These are phyloP conservation scores for Drosophila mayri DNA, from an alignment of 1,140 invertebrate genomes.

Conservation along the genomic window DNA sequence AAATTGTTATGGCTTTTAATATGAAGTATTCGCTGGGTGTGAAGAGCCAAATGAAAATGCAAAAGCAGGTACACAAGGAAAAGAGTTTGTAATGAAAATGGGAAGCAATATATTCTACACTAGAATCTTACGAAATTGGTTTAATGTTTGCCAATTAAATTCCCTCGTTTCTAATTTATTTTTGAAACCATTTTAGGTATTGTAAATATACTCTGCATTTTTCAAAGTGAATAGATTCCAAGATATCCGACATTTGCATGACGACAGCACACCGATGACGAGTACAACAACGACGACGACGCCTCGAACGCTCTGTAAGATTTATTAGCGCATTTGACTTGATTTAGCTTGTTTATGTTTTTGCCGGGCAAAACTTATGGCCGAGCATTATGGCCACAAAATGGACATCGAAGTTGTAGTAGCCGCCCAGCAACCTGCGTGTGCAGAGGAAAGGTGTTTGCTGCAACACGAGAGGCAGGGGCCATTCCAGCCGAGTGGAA, in stretches of 20 bases:
- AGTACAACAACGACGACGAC: conserved; percentile 44
- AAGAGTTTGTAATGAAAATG: not conserved
- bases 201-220: not conserved
- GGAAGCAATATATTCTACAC: not conserved
- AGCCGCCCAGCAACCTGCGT: conserved; percentile 28
- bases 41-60: conserved; percentile 38
- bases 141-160: not conserved
- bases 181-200: not conserved
- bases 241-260: conserved; percentile 67
- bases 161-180: not conserved
- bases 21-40: conserved; percentile 53
- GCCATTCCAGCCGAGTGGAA: conserved; percentile 37
- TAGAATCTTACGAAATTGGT: no score
- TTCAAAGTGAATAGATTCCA: conserved; percentile 18
- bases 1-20: conserved; percentile 61
- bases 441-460: conserved; percentile 40
- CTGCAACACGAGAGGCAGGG: conserved; percentile 34
- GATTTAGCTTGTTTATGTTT: conserved; percentile 83
- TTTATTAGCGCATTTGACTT: conserved; percentile 82
- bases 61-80: conserved; percentile 5
- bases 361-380: conserved; percentile 78
- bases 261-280: conserved; percentile 46
- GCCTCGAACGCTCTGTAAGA: conserved; percentile 53
- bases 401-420: conserved; percentile 63
- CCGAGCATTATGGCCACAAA: conserved; percentile 76